These are phyloP conservation scores for Microcebus lehilahytsara DNA, from an alignment of 2,113 vertebrate species.

Conservation along the genomic window DNA sequence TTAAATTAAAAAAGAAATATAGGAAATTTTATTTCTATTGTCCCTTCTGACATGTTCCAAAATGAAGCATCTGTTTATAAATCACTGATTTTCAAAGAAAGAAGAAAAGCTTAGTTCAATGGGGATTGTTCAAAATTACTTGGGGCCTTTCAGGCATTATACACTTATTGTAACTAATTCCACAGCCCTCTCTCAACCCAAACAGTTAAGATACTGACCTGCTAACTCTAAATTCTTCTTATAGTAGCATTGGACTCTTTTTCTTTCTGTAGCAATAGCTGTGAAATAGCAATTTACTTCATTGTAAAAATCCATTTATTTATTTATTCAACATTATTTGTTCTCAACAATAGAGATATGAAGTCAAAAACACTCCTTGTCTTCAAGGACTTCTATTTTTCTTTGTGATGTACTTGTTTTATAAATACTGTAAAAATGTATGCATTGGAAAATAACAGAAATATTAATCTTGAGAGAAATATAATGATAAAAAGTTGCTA, in stretches of 20 bases:
- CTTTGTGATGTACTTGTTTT: not conserved
- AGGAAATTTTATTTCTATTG: not conserved
- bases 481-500: not conserved
- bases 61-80: not conserved
- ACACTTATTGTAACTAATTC: not conserved
- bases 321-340: not conserved
- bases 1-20: not conserved
- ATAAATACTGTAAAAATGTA: not conserved
- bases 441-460: not conserved
- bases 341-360: not conserved
- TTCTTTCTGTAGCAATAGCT: not conserved
- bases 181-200: not conserved
- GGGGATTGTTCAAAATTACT: not conserved
- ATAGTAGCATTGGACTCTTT: not conserved
- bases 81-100: not conserved
- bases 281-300: not conserved
- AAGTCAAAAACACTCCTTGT: not conserved
- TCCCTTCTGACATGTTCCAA: not conserved
- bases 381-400: not conserved
- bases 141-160: not conserved
- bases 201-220: not conserved
- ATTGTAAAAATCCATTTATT: not conserved
- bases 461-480: not conserved
- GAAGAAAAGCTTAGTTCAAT: not conserved
- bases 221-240: not conserved